Base-by-base conservation (phyloP, 2,888 invertebrate species). In the Trypoxylon attenuatum region DNA sequence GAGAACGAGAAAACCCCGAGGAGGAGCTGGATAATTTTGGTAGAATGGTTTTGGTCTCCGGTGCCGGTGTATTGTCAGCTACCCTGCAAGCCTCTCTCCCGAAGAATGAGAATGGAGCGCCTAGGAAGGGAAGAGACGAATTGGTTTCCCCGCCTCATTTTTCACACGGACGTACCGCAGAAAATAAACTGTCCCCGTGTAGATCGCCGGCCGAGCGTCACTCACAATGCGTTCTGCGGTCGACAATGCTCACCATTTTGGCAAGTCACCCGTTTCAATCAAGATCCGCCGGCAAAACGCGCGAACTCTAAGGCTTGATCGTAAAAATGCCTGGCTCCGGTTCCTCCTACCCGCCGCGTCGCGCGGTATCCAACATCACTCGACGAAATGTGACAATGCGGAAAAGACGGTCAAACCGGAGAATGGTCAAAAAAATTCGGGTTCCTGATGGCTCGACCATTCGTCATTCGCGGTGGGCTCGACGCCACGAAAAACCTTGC, bases 241-340 rank as follows among this genome's bases (percentile, higher is more conserved):
- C 38, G 43, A 64, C 70, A 70, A 69, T 65, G 56, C 51, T 52
- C 41, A 60, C 56, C 57, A 69, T 73, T 77, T 77, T 69, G 78
- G 76, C 76, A 71, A 78, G 77, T 76, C 71, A 76, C 68, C 68
- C 59, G 49, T 79, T 80, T 76, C 78, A 80, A 80, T 80, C 79
- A 80, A 64, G 58, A 47, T 42, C 46, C 13, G 22, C 22, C 29
- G 25, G 29, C 58, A 21, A 59, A 58, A 62, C 13, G 29, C 46
- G 33, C 52, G 33, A 51, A 45, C 15, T 39, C 56, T 23, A 13
- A 33, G n/a, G 38, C n/a, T n/a, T n/a, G n/a, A n/a, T n/a, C n/a
- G n/a, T n/a, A n/a, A n/a, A n/a, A n/a, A n/a, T n/a, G n/a, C n/a
- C n/a, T n/a, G n/a, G n/a, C 39, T 38, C 16, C 15, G 27, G 65